Base-by-base conservation (phyloP, 1,140 invertebrate species). In the Tyrophagus putrescentiae region DNA sequence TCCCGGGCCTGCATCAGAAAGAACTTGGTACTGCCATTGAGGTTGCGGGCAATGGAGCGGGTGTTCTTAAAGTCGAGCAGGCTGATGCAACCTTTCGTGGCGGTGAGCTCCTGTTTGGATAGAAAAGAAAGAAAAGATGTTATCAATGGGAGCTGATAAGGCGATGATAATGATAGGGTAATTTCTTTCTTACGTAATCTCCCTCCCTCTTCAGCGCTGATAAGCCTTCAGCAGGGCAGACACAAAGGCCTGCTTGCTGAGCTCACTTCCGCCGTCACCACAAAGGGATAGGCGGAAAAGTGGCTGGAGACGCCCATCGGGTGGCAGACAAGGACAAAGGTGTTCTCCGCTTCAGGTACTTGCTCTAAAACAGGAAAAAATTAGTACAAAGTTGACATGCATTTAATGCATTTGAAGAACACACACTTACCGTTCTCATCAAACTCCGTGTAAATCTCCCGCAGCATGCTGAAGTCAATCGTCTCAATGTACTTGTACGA, bases 401-500 rank as follows among this genome's bases (percentile, higher is more conserved):
- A n/a, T 11, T n/a, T 3, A 34, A 31, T 31, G 7, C 21, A 29
- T 16, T 32, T 1, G 31, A 54, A 54, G 39, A 31, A 31, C 16
- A 54, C 21, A 1, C 1, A 45, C 3, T 23, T 42, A 42, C 39
- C 57, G 11, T 1, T 18, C 16, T 59, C 39, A 5, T 34, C 36
- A 57, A 41, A 57, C 32, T 59, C 32, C n/a, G 29, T 9, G 16
- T 31, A 21, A 21, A 59, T 27, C 44, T 25, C 29, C 33, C 50
- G 28, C 18, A 59, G 28, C 13, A 16, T 2, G 32, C 25, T 1
- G 28, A 60, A 36, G 3, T 60, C 59, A 33, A 60, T 60, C 9
- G 50, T 50, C 31, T 60, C 59, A 32, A 60, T 60, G 25, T 61
- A 41, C 29, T 60, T 61, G 53, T 60, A 60, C 3, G 59, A 61